Evolutionary conservation across 2,113 vertebrate genomes (phyloP), one percentile per base, ranked within the genome.

Genomic region (Proterorhinus semilunaris): DNA sequence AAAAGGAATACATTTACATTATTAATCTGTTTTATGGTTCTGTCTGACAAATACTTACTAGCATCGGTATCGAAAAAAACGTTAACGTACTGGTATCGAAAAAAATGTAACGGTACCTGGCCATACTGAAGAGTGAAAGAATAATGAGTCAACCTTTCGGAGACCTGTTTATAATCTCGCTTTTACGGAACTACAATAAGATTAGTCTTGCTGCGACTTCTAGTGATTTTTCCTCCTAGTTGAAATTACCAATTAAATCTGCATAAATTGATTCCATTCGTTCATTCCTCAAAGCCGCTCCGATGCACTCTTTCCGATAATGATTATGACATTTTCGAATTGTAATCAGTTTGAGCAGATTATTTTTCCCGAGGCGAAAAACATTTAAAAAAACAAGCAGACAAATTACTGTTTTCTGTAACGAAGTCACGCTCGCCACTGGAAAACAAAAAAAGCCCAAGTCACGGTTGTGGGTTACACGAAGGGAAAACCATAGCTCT

Each of bases 281-380:
- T 44, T 61, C 44, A 44, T 61, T 45, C n/a, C 42, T 61, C 42
- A 44, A 43, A 61, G 42, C 13, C n/a, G 13, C 58, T 61, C 42
- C 5, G n/a, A 59, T 47, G 68, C 17, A 11, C 44, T 51, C 6
- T 0, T 21, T 57, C 57, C 21, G 62, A 63, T 57, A 10, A 55
- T 72, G 10, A 53, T 36, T 75, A 36, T 51, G 55, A 27, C 11
- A 58, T 68, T 66, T 81, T 77, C 46, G 53, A 62, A 66, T 62
- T 69, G 43, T 72, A 66, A 69, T 74, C 62, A 69, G 15, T 52
- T 52, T 55, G 53, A 55, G 70, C 42, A 50, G 45, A 78, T 7
- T 0, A 54, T 47, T 65, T 57, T 69, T 59, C 16, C 50, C 51
- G 61, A 65, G 59, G 66, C 68, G 42, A 71, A 62, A 59, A 44